A percentile compares a stretch with the other conserved stretches of the same genome.
These are phyloP conservation scores for Dryadula phaetusa DNA, from an alignment of 2,888 invertebrate species.

Conservation along the genomic window DNA sequence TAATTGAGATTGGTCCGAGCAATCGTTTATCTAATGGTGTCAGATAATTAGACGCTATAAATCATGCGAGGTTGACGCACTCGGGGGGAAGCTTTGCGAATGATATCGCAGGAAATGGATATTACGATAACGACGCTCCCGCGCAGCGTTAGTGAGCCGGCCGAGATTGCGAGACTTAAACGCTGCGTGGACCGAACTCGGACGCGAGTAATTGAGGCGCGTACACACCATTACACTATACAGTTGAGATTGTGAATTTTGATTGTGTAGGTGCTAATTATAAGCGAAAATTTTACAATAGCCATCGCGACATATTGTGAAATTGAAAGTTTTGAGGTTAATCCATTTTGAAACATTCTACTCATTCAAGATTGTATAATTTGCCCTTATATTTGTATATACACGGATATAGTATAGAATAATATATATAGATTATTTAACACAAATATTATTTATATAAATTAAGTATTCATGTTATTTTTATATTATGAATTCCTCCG, in stretches of 20 bases:
- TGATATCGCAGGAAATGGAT: constrained; percentile 68
- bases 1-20: constrained; percentile 51
- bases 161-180: constrained; percentile 32
- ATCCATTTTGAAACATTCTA: not conserved
- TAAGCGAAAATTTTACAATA: constrained; percentile 6
- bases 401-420: too few relatives aligned
- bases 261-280: constrained; percentile 16
- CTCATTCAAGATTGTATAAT: not conserved
- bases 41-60: constrained; percentile 64
- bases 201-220: constrained; percentile 22
- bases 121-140: constrained; percentile 65
- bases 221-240: not conserved
- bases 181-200: constrained; percentile 25
- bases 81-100: constrained; percentile 52
- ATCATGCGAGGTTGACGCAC: constrained; percentile 59
- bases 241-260: constrained; percentile 18
- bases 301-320: not conserved
- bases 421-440: too few relatives aligned
- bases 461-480: too few relatives aligned
- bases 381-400: too few relatives aligned
- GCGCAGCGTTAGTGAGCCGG: constrained; percentile 48
- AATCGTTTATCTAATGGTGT: constrained; percentile 57
- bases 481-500: too few relatives aligned
- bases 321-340: constrained; percentile 19
- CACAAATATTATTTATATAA: too few relatives aligned